Base-by-base conservation (phyloP, 2,113 vertebrate genomes). In the Leptodactylus fuscus region DNA sequence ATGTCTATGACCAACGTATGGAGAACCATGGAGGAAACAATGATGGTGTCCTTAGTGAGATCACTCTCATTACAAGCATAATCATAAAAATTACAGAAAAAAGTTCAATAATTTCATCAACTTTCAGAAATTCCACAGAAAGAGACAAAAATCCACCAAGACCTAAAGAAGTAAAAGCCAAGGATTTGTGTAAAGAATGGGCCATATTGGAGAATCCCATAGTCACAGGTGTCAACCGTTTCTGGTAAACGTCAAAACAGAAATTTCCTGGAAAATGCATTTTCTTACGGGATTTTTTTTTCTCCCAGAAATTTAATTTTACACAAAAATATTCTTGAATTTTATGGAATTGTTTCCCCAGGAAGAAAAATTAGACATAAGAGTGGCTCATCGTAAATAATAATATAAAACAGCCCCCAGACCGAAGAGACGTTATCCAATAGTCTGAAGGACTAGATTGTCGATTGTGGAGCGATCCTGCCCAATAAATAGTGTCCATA, bases 401-500 rank as follows among this genome's bases (percentile, higher is more conserved):
- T n/a, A n/a, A n/a, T n/a, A n/a, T n/a, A n/a, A n/a, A n/a, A n/a
- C n/a, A 18, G 32, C 9, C 73, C 24, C 9, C 27, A 11, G 27
- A 53, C 15, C 34, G 65, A 15, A 75, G 6, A 74, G 71, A 74
- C 18, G 4, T 44, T 73, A n/a, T 48, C 38, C 24, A 46, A 20
- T 27, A 13, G 11, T n/a, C 6, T 49, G 11, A 1, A 24, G 24
- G 41, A 73, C 12, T 48, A 2, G 34, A 60, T 55, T 51, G n/a
- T 51, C n/a, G 0, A 8, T 85, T 6, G 27, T 51, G 48, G 7
- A 51, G 58, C 32, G 44, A 22, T 58, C 10, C 75, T 36, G 16
- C 13, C 29, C 18, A 55, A 85, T 85, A 85, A 85, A 85, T 85
- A 85, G 44, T 78, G 41, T 83, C 55, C 24, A 60, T 49, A 34